Base-by-base conservation (phyloP, 2,888 invertebrate species). In the Bibio marci region DNA sequence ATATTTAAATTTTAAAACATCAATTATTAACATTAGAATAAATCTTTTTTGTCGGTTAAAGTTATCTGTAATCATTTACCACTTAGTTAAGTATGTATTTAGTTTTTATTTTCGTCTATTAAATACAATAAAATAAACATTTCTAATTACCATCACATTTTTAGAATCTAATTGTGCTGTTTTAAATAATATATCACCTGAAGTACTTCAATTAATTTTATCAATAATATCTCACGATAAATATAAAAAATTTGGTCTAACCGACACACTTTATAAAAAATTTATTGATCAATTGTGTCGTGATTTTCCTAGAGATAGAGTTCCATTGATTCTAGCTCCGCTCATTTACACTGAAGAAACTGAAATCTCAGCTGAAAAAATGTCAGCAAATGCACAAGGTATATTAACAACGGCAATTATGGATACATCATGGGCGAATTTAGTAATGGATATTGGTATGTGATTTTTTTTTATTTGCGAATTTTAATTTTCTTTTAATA, bases 261-360 rank as follows among this genome's bases (percentile, higher is more conserved):
- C 76, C 30, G 63, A 70, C 46, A 81, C 85, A 48, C 74, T 77
- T 30, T 81, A 77, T 56, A 77, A 80, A 53, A 73, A 80, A 49
- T 88, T 92, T 64, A 63, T 90, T 41, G 74, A 76, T 54, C 77
- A 80, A 51, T 65, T 94, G 47, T 72, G 81, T 52, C 74, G 79
- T 53, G 91, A 91, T 61, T 91, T 90, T 63, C 87, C 91, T 25
- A 75, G 79, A 46, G 83, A 86, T 56, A 71, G 80, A 52, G 87
- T 87, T 41, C 91, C 92, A 28, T 80, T 90, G 53, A 80, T 92
- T 50, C 68, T 94, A 51, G 81, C 87, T 49, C 91, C 91, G 48
- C 67, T 88, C 47, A 67, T 92, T 47, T 91, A 91, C 60, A 76
- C 81, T 22, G 80, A 80, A 65, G 76, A 77, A 59, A 43, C 46